Conservation (phyloP, 2,888 invertebrate species). For the Brenthis daphne region DNA sequence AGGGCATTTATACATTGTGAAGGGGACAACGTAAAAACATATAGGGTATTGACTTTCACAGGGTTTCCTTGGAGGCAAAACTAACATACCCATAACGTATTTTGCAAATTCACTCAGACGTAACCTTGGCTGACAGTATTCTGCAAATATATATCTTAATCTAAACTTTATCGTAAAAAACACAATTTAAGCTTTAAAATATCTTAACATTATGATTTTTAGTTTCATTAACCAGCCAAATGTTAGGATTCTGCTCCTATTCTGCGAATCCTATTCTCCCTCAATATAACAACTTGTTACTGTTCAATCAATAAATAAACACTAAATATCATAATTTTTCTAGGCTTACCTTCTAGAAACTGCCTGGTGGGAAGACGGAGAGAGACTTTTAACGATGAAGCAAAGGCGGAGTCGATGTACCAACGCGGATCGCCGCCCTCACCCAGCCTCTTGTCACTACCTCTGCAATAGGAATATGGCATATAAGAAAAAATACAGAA, state of each 20-base stretch:
- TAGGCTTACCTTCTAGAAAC: slow-evolving; percentile 69
- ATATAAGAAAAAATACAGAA: background rate
- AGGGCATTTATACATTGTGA: background rate
- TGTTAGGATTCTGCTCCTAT: background rate
- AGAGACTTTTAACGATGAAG: slow-evolving; percentile 75
- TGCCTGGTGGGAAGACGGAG: slow-evolving; percentile 73
- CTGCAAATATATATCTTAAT: slow-evolving; percentile 55
- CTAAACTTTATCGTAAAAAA: slow-evolving; percentile 3
- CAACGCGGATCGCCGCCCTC: slow-evolving; percentile 72
- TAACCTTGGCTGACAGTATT: slow-evolving; percentile 61
- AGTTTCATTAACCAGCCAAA: background rate
- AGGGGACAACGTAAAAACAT: background rate
- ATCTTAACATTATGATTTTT: background rate
- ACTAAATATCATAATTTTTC: background rate
- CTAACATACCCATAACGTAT: slow-evolving; percentile 68
- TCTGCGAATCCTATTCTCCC: background rate
- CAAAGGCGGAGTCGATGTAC: slow-evolving; percentile 78
- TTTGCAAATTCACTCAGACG: slow-evolving; percentile 62
- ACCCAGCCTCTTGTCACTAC: slow-evolving; percentile 70
- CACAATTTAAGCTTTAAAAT: background rate
- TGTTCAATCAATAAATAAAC: background rate
- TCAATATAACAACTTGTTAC: too few relatives aligned
- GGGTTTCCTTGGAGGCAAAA: slow-evolving; percentile 8
- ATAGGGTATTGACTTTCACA: background rate
- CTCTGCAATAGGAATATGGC: slow-evolving; percentile 54